Evolutionary conservation across 2,113 vertebrate genomes (phyloP), one percentile per base, ranked within the genome.

Genomic region (Sylvilagus bachmani): DNA sequence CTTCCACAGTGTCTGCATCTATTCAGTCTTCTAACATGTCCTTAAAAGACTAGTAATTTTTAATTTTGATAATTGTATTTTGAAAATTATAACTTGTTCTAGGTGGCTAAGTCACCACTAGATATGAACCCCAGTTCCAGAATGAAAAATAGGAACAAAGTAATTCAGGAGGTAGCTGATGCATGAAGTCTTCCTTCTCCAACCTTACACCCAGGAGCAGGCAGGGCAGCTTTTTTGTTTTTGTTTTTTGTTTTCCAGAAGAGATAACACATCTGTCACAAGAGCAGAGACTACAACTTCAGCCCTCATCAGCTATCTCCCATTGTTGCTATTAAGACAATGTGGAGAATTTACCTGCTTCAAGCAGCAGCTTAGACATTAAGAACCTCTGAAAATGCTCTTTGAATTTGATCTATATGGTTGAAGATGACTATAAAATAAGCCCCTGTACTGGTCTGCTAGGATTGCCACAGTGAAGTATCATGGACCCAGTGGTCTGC

Each of bases 11-110:
- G 44, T 44, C 44, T 44, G 44, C 44, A 44, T 25, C 4, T 62
- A 17, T 73, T 81, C 25, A 62, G 55, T 70, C 31, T 58, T 79
- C 24, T 87, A 62, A 64, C 38, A 49, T 61, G 29, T 14, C 55
- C 89, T 91, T 73, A 31, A 38, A 91, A 79, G 25, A 89, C 29
- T 44, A 17, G 21, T 74, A 10, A 3, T 38, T 75, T 94, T 74
- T 9, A 73, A 79, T 83, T 90, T 71, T 62, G 22, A 73, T 66
- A 64, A 38, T 51, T 86, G n/a, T 36, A 95, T 69, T 91, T 91
- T 84, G 81, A 71, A 96, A 85, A 36, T 36, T 44, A 17, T 80
- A 44, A 58, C 2, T 25, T 51, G 24, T 74, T 24, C 12, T 53
- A 49, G 77, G 12, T 51, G 38, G 17, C 77, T 95, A 36, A 49